Percentiles rank a stretch among this genome's conserved stretches.
Conservation (phyloP, 2,888 invertebrate species). For the Crematogaster levior region DNA sequence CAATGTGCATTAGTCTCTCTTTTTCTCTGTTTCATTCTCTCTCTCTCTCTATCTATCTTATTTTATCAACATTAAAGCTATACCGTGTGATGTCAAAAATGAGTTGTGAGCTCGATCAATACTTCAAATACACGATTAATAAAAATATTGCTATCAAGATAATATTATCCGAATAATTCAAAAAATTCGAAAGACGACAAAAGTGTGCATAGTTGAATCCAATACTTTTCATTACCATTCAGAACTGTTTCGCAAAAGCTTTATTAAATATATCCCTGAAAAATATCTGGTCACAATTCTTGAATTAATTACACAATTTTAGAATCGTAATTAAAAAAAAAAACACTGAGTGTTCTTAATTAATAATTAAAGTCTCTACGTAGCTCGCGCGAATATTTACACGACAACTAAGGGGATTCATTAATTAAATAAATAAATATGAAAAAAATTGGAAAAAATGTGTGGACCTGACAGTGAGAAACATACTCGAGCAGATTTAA, state of each 20-base stretch:
- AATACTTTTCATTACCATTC: not conserved
- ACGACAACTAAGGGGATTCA: not conserved
- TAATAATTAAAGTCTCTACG: not conserved
- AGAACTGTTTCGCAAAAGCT: not conserved
- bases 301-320: conserved; percentile 4
- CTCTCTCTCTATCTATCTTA: not conserved
- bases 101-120: not conserved
- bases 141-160: not conserved
- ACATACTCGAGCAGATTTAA: not conserved
- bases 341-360: not conserved
- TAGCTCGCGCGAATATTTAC: not conserved
- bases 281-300: not conserved
- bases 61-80: not conserved
- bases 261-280: not conserved
- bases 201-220: not conserved
- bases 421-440: conserved; percentile 36
- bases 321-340: conserved; percentile 10
- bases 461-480: not conserved
- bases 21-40: not conserved
- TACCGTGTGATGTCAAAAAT: not conserved
- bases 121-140: not conserved
- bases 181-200: not conserved
- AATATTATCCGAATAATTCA: not conserved
- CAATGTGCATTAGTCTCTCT: not conserved
- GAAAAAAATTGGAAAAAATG: not conserved